phyloP scores from a whole-genome alignment of 35 echinoderm and acorn worm genomes.

The Ptychodera flava region DNA sequence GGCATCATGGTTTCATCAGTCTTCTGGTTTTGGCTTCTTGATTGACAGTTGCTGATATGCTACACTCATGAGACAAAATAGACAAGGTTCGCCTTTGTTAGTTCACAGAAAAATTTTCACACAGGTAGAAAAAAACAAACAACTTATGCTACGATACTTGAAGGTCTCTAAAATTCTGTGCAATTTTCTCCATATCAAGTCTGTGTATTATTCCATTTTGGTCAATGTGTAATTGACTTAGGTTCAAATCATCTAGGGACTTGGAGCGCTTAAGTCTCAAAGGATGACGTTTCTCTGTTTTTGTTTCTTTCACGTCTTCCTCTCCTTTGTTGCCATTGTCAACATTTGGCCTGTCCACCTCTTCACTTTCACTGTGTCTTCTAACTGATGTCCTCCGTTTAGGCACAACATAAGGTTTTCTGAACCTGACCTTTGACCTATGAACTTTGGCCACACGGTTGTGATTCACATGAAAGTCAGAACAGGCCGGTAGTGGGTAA shows the following conservation, averaged over 20 bases:
- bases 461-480: constrained; percentile 15
- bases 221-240: not conserved
- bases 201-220: constrained; percentile 6
- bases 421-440: not conserved
- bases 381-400: not conserved
- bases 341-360: not conserved
- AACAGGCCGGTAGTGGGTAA: constrained; percentile 5
- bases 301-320: not conserved
- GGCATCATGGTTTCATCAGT: no score
- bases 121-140: not conserved
- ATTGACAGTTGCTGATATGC: no score
- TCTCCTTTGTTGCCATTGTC: not conserved
- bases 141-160: constrained; percentile 27
- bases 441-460: constrained; percentile 25
- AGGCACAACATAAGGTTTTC: not conserved
- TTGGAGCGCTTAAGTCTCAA: constrained; percentile 39
- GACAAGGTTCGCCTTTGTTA: no score
- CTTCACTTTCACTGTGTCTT: not conserved
- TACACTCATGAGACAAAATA: no score
- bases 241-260: constrained; percentile 50
- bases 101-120: no score
- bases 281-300: not conserved
- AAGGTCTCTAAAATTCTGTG: constrained; percentile 38
- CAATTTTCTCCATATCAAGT: constrained; percentile 49
- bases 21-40: no score